Conservation (phyloP, 2,888 invertebrate species). For the Tetrapedia diversipes region DNA sequence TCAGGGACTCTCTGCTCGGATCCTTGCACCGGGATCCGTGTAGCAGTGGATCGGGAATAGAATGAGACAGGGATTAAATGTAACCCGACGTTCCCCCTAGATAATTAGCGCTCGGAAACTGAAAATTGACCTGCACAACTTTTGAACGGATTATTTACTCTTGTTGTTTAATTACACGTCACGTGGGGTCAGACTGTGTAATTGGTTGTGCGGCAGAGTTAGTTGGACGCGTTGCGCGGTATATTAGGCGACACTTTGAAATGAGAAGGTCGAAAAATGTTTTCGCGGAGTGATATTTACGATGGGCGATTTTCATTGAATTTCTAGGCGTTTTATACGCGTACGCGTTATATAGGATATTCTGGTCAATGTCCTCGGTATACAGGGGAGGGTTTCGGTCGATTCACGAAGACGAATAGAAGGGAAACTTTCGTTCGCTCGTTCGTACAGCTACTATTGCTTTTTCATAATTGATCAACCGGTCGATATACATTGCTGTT, state of each 20-base stretch:
- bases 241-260: too few species aligned
- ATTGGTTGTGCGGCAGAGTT: neutral
- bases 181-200: neutral
- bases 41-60: conserved; percentile 16
- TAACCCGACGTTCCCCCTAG: conserved; percentile 14
- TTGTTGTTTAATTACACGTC: conserved; percentile 28
- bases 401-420: conserved; percentile 48
- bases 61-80: conserved; percentile 36
- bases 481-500: conserved; percentile 60
- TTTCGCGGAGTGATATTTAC: too few species aligned
- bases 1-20: conserved; percentile 5
- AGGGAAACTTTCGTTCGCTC: conserved; percentile 51
- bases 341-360: neutral
- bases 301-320: too few species aligned
- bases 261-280: too few species aligned
- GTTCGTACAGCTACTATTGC: conserved; percentile 32
- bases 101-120: conserved; percentile 33
- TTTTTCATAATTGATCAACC: conserved; percentile 69
- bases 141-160: conserved; percentile 17
- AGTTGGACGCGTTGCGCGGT: too few species aligned
- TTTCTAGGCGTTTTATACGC: neutral
- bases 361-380: conserved; percentile 54
- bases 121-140: conserved; percentile 15
- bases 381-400: conserved; percentile 39
- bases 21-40: conserved; percentile 3